Base-by-base conservation (phyloP, 92 coral and sea anemone species). In the Ricordea florida region DNA sequence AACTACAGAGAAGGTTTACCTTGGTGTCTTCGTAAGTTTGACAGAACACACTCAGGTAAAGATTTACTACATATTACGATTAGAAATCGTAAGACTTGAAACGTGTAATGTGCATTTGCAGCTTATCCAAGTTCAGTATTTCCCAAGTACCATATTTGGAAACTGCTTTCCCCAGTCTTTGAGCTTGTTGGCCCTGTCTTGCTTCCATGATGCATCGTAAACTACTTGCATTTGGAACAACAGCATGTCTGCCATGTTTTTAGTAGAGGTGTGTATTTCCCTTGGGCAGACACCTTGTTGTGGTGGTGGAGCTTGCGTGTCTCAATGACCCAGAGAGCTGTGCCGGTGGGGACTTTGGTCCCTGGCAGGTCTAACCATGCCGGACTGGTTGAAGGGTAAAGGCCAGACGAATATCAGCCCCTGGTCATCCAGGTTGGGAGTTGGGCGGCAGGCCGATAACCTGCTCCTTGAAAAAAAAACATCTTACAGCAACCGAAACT, bases 41-140 rank as follows among this genome's bases (percentile, higher is more conserved):
- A 60, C 69, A 17, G 84, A 87, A 13, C 85, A 91, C 78, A 75
- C 82, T 13, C 97, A 91, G 93, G 97, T 91, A 25, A 3, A 30
- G 0, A n/a, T 57, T 27, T 5, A 37, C 29, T 48, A 7, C 4
- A n/a, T n/a, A n/a, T n/a, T n/a, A n/a, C n/a, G n/a, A n/a, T n/a
- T n/a, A n/a, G n/a, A n/a, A n/a, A n/a, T n/a, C n/a, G n/a, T n/a
- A n/a, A n/a, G n/a, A n/a, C n/a, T n/a, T n/a, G n/a, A n/a, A n/a
- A n/a, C n/a, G n/a, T n/a, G n/a, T n/a, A n/a, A n/a, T n/a, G n/a
- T n/a, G n/a, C n/a, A n/a, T n/a, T n/a, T n/a, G n/a, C n/a, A n/a
- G n/a, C n/a, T n/a, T n/a, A n/a, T n/a, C n/a, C n/a, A n/a, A n/a
- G n/a, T n/a, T n/a, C n/a, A n/a, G n/a, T n/a, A n/a, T n/a, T n/a